Conservation (phyloP, 23 tunicate species). For the Diplosoma virens region DNA sequence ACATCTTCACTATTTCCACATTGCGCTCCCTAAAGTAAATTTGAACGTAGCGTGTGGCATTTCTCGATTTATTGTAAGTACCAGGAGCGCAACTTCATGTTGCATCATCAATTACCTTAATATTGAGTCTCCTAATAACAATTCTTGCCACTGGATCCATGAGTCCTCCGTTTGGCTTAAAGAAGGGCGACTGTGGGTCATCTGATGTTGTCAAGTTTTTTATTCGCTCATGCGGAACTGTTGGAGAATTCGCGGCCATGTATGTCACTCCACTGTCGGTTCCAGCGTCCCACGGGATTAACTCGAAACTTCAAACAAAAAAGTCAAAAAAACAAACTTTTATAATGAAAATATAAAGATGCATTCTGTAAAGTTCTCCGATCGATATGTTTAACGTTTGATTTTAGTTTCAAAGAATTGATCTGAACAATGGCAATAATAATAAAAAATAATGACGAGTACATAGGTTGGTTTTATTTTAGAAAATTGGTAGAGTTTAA, state of each 20-base stretch:
- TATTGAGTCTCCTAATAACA: slow-evolving; percentile 34
- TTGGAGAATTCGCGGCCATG: slow-evolving; percentile 80
- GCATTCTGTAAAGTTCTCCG: too few species aligned
- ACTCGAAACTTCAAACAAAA: slow-evolving; percentile 68
- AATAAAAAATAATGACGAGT: too few species aligned
- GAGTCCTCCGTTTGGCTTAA: slow-evolving; percentile 42
- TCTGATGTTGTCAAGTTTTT: slow-evolving; percentile 56
- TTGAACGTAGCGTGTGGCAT: too few species aligned
- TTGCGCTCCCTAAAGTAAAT: slow-evolving; percentile 59
- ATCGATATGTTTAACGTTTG: too few species aligned
- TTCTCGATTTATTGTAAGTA: neutral
- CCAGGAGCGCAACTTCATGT: neutral
- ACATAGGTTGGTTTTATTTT: too few species aligned
- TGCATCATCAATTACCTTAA: slow-evolving; percentile 9
- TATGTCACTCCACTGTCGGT: slow-evolving; percentile 84
- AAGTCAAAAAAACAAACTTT: too few species aligned
- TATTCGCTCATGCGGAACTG: slow-evolving; percentile 66
- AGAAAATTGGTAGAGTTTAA: too few species aligned
- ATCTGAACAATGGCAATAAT: too few species aligned
- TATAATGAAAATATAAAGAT: neutral
- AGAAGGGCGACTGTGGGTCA: slow-evolving; percentile 79
- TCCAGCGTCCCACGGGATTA: slow-evolving; percentile 96
- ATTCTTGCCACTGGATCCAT: slow-evolving; percentile 80
- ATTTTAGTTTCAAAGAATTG: too few species aligned
- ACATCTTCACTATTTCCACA: slow-evolving; percentile 65